Base-by-base conservation (phyloP, 2,113 vertebrate species). In the Rafetus swinhoei region DNA sequence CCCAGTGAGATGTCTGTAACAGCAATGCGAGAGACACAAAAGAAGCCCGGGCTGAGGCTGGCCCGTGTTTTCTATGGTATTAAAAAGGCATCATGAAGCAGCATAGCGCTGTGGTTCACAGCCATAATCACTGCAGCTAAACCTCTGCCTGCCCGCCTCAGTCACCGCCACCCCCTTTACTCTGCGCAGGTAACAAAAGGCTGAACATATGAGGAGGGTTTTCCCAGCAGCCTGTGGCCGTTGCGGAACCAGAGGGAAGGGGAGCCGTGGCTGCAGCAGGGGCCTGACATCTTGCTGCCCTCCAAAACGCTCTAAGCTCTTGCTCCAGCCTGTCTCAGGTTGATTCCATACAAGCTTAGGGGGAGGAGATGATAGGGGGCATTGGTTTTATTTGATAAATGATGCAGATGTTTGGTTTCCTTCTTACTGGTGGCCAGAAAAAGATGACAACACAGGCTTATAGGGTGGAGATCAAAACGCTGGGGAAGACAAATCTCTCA, bases 401-500 rank as follows among this genome's bases (percentile, higher is more conserved):
- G 1, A 11, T n/a, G 15, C 35, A 1, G 12, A 32, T 3, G 32
- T 15, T 52, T 45, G 50, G 15, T 4, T 1, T 57, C 9, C 80
- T 39, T 82, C 77, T 22, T 22, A 13, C 21, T 0, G 4, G n/a
- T 59, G 82, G 92, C 62, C 81, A 3, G 84, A 54, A 87, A 79
- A 56, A 21, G 25, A n/a, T 0, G 1, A 21, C 32, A 1, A 0
- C 0, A 0, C 4, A 5, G 57, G 50, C 39, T 6, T 19, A 7
- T n/a, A 50, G 62, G 22, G 4, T 15, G 5, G 53, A 3, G 57
- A 22, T 1, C 21, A 12, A 24, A 50, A 82, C 0, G 0, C 4
- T 0, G 27, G 86, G 54, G 18, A 77, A 9, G 29, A 72, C 86
- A 76, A 86, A 83, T n/a, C 50, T 62, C 11, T 2, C 87, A 84